Conservation (phyloP, 2,888 invertebrate species). For the Desoria tigrina region DNA sequence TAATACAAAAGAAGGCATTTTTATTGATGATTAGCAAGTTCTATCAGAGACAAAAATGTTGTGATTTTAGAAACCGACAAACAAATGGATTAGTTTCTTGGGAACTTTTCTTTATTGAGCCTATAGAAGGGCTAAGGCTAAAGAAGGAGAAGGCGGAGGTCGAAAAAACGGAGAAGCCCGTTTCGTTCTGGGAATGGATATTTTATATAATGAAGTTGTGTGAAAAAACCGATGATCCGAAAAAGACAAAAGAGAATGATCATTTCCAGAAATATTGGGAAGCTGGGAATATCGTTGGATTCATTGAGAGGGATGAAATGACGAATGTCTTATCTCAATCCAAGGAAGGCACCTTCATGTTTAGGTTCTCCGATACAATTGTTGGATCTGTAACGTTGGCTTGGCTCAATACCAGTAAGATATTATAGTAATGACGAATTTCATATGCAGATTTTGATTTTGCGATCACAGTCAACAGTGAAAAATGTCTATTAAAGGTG, state of each 20-base stretch:
- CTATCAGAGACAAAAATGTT: no score
- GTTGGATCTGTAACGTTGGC: conserved; percentile 7
- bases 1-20: conserved; percentile 11
- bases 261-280: conserved; percentile 22
- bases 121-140: neutral
- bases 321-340: neutral
- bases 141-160: neutral
- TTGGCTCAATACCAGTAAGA: neutral
- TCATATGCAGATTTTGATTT: neutral
- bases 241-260: conserved; percentile 18
- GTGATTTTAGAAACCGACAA: no score
- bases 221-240: conserved; percentile 4
- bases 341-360: conserved; percentile 24
- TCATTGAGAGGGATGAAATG: conserved; percentile 20
- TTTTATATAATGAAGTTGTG: conserved; percentile 20
- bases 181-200: conserved; percentile 27
- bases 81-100: conserved; percentile 19
- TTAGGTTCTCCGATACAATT: conserved; percentile 24
- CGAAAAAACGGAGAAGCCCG: neutral
- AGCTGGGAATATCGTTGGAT: conserved; percentile 24
- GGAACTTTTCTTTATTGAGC: conserved; percentile 22
- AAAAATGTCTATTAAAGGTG: no score
- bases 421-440: neutral
- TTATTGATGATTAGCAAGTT: no score
- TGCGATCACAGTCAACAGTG: no score